phyloP scores from a whole-genome alignment of 2,113 vertebrate species.

The Nycticorax nycticorax region DNA sequence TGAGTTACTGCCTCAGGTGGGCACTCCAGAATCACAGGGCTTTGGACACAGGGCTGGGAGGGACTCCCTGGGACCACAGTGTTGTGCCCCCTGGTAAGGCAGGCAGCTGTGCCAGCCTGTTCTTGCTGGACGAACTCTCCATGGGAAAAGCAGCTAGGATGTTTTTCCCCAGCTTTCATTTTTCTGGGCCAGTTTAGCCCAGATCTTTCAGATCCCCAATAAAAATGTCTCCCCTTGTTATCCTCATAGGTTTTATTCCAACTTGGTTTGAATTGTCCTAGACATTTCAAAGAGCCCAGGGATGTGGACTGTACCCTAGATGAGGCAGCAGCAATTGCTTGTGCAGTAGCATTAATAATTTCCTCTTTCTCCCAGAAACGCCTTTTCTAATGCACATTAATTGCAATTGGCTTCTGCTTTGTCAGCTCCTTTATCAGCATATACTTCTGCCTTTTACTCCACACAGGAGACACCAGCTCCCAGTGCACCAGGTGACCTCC shows the following conservation, averaged over 20 bases:
- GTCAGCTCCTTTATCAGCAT: background rate
- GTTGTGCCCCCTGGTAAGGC: background rate
- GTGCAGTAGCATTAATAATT: background rate
- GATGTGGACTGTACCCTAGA: background rate
- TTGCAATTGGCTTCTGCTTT: conserved; percentile 14
- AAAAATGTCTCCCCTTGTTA: background rate
- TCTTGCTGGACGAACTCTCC: background rate
- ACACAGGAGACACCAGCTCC: background rate
- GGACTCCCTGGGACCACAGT: background rate
- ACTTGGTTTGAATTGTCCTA: background rate
- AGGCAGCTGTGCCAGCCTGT: background rate
- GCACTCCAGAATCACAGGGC: background rate
- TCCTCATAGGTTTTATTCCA: background rate
- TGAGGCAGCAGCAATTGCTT: background rate
- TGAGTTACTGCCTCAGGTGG: background rate
- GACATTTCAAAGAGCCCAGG: background rate
- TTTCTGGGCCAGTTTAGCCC: background rate
- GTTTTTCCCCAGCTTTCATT: background rate
- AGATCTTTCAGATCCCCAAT: background rate
- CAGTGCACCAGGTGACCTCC: background rate
- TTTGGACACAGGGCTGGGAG: background rate
- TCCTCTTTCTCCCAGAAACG: background rate
- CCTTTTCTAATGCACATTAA: background rate
- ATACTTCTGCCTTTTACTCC: background rate
- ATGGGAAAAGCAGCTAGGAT: background rate